A percentile compares a stretch with the other conserved stretches of the same genome.
These are phyloP conservation scores for Gallinago paraguaiae DNA, from an alignment of 2,113 vertebrate genomes.

Conservation along the genomic window DNA sequence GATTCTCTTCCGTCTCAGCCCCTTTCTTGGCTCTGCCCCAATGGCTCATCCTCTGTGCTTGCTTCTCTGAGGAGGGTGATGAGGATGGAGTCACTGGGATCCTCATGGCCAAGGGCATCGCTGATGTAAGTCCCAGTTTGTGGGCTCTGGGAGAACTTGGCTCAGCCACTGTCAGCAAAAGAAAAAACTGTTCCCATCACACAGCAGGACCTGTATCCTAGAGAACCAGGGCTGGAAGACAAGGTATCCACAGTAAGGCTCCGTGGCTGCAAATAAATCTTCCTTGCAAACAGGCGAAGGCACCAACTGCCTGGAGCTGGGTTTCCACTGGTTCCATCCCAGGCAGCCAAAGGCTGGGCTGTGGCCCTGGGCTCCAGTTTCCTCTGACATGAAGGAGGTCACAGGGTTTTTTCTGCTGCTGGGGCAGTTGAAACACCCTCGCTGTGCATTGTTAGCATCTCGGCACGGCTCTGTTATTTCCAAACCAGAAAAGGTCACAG, in stretches of 20 bases:
- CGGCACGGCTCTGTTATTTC: not conserved
- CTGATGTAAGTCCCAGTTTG: not conserved
- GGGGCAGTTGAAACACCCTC: not conserved
- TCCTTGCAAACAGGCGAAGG: not conserved
- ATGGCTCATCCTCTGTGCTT: not conserved
- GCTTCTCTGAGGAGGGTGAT: not conserved
- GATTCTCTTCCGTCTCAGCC: not conserved
- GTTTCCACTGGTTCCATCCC: not conserved
- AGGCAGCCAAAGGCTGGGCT: not conserved
- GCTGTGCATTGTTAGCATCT: not conserved
- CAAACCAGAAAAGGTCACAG: constrained; percentile 47
- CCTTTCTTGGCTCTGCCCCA: not conserved
- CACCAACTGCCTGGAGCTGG: not conserved
- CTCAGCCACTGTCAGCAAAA: not conserved
- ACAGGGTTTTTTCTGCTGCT: not conserved
- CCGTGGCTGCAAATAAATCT: not conserved
- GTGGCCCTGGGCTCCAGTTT: not conserved
- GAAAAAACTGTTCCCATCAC: not conserved
- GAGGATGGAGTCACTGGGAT: not conserved
- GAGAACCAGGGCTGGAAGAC: not conserved
- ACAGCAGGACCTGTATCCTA: not conserved
- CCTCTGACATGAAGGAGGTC: not conserved
- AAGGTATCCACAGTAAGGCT: not conserved
- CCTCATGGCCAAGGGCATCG: not conserved
- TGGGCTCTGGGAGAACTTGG: not conserved